Evolutionary conservation across 30 jellyfish, hydroid and myxozoan genomes (phyloP), one percentile per base, ranked within the genome.

Genomic region (Clytia hemisphaerica): DNA sequence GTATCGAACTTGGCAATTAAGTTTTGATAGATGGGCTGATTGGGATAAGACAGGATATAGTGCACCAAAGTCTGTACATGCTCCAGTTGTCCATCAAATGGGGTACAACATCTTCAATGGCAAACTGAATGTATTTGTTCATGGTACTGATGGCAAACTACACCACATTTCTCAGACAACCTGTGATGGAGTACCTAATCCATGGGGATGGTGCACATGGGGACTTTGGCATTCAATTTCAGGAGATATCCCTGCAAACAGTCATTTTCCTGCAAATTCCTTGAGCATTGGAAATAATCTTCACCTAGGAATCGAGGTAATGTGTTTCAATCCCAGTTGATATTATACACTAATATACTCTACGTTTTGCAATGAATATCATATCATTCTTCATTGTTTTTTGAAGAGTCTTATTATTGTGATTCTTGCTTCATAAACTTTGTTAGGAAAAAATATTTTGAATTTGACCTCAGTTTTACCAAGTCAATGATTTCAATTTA

Each of bases 181-280:
- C 2, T 89, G 98, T 76, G 98, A 89, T 85, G 81, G 81, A 47
- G 98, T 89, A 44, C 98, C 98, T 21, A 89, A 89, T 65, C 98
- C 98, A 1, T 89, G 98, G 98, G 98, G 98, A 16, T 89, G 98
- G 98, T 89, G 98, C 67, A 89, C 98, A 27, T 89, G 98, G 98
- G 81, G 98, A 37, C 62, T 86, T 1, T 89, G 98, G 98, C 67
- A 89, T 44, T 76, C 77, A 25, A 80, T 89, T 53, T 93, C 91
- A 30, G 78, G 66, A 9, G 55, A 47, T 26, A 45, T 80, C 10
- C 94, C 95, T 2, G 15, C 26, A n/a, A 76, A 58, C 1, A 36
- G 53, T 73, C 49, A 63, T 12, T 25, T n/a, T 24, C 80, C 58
- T 2, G 80, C 88, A 0, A 81, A 76, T 34, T 70, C 93, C 14